A percentile compares a stretch with the other conserved stretches of the same genome.
Evolutionary conservation across 2,888 invertebrate species (phyloP).

Genomic region (Timandra comae): DNA sequence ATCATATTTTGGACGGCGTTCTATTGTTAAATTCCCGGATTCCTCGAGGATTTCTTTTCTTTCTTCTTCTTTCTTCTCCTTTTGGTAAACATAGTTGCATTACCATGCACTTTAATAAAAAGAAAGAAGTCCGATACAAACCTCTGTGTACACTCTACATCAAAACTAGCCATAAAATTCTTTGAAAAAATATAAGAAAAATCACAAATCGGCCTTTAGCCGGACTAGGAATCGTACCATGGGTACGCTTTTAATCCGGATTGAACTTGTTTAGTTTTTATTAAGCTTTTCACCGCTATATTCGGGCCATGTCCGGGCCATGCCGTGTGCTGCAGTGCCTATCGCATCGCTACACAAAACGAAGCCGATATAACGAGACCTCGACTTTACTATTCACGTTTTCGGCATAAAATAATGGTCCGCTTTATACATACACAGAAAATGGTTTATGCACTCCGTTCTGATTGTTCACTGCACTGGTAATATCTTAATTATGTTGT

Average conservation of each 20-base stretch:
- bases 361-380: constrained; percentile 27
- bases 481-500: constrained; percentile 3
- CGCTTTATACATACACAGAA: no score
- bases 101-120: no score
- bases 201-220: no score
- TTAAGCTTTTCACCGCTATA: constrained; percentile 22
- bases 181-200: no score
- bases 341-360: constrained; percentile 18
- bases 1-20: no score
- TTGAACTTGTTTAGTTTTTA: constrained; percentile 12
- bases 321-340: constrained; percentile 9
- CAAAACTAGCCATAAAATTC: no score
- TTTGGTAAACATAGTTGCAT: no score
- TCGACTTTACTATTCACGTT: constrained; percentile 6
- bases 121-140: no score
- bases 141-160: no score
- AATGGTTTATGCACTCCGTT: neutral
- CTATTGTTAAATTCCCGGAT: no score
- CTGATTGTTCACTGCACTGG: constrained; percentile 1
- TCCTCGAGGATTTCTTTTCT: no score
- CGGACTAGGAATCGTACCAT: constrained; percentile 8
- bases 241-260: constrained; percentile 14
- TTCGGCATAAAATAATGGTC: constrained; percentile 6
- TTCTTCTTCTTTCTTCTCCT: no score
- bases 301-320: constrained; percentile 22